phyloP scores from a whole-genome alignment of 1,140 invertebrate genomes.

The Lordiphosa collinella region DNA sequence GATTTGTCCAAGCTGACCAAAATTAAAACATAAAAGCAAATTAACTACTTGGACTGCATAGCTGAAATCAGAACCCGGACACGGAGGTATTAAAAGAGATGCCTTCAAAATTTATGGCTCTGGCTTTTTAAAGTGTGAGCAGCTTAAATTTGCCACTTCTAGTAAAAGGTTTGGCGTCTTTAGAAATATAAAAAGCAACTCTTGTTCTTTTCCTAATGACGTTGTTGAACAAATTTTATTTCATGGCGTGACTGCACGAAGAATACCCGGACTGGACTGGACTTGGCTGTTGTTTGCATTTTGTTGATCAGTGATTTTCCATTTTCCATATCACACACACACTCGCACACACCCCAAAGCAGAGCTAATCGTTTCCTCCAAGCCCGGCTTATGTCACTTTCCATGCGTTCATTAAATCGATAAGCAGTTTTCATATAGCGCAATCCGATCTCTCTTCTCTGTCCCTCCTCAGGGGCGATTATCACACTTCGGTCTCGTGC shows the following conservation, averaged over 20 bases:
- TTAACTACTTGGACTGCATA: conserved; percentile 10
- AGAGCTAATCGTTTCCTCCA: conserved; percentile 8
- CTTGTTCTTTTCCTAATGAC: conserved; percentile 5
- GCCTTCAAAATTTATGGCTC: no score
- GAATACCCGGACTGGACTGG: not conserved
- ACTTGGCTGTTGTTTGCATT: not conserved
- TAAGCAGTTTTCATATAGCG: conserved; percentile 25
- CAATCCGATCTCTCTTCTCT: not conserved
- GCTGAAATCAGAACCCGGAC: not conserved
- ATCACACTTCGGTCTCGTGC: conserved; percentile 57
- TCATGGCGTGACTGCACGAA: conserved; percentile 2
- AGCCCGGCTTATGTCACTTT: conserved; percentile 11
- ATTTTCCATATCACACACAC: not conserved
- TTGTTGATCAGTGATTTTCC: conserved; percentile 11
- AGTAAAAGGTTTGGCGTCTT: no score
- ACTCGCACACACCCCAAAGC: not conserved
- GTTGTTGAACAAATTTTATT: conserved; percentile 5
- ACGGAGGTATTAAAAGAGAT: not conserved
- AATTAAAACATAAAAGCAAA: conserved; percentile 12
- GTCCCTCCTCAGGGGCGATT: conserved; percentile 19
- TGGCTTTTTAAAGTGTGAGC: not conserved
- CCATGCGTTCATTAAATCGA: conserved; percentile 28
- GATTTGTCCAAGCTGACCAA: not conserved
- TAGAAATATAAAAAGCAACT: not conserved
- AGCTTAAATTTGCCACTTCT: no score